Conservation (phyloP, 2,888 invertebrate species). For the Syrista parreyssii region DNA sequence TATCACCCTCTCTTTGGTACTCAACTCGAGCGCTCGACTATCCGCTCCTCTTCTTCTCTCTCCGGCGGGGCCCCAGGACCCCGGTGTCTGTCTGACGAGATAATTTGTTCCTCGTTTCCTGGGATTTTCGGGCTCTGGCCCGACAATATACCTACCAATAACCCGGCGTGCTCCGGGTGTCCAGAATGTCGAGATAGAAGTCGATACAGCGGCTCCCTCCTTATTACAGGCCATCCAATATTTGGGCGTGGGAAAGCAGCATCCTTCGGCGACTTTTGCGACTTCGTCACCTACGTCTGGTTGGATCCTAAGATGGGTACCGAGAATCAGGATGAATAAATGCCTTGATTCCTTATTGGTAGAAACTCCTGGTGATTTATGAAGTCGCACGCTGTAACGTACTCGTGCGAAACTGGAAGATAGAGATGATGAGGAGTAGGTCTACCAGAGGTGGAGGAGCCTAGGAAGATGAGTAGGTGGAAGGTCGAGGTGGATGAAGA, state of each 20-base stretch:
- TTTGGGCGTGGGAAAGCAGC: constrained; percentile 41
- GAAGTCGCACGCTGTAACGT: neutral
- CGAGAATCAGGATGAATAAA: neutral
- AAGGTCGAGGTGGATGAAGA: constrained; percentile 31
- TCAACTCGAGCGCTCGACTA: neutral
- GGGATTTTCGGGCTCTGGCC: constrained; percentile 48
- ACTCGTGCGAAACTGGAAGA: neutral
- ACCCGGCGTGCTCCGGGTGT: constrained; percentile 24
- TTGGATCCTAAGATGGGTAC: neutral
- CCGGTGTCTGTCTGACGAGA: constrained; percentile 59
- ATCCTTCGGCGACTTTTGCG: constrained; percentile 1
- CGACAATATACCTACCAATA: constrained; percentile 23
- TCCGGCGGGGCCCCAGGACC: constrained; percentile 39
- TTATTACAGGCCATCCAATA: constrained; percentile 45
- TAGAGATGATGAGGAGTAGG: neutral
- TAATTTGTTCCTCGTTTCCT: constrained; percentile 65
- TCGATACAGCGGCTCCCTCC: constrained; percentile 23
- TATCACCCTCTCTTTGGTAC: neutral
- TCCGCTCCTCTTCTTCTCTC: constrained; percentile 25
- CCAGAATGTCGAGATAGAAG: constrained; percentile 34
- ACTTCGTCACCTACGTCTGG: neutral
- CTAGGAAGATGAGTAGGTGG: constrained; percentile 9
- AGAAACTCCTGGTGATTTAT: neutral
- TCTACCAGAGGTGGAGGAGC: constrained; percentile 3
- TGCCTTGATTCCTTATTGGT: neutral